Evolutionary conservation across 2,113 vertebrate genomes (phyloP), one percentile per base, ranked within the genome.

Genomic region (Hippopotamus amphibius): DNA sequence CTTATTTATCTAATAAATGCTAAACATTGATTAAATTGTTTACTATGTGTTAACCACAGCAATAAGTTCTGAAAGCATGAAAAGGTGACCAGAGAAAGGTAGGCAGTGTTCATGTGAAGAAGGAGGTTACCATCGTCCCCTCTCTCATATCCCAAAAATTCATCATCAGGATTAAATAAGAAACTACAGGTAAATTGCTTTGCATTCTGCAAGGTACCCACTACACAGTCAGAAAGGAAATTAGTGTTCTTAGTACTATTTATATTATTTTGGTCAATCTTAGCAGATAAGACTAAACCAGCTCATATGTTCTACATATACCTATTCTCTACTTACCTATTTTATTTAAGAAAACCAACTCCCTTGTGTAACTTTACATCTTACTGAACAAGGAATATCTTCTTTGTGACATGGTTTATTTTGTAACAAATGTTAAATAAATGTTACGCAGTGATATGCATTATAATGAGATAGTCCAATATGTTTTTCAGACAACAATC

Each of bases 311-410:
- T 15, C 87, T 68, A 55, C 33, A 74, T 22, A 48, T 10, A 77
- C 21, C 24, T 93, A 37, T 53, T 69, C 11, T 95, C 41, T 48
- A 22, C 37, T 85, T 68, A 53, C 53, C 24, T 92, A 21, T 88
- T 59, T 80, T 66, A 82, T 86, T 76, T 86, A 79, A 66, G 84
- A 71, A 92, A 81, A 90, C 5, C 19, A 80, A 46, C 55, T 76
- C 21, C 53, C 66, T 19, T 24, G 66, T 26, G 16, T 0, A 83
- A 74, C 6, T 57, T 93, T 95, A n/a, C 41, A 72, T 86, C 21
- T 83, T 71, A 61, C 11, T 77, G 24, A 91, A 14, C 28, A 80
- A 93, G 22, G 26, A 94, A 19, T 83, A 83, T 71, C 48, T 92
- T 88, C 50, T 90, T 79, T 91, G 50, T 71, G 9, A 41, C 11